A percentile compares a stretch with the other conserved stretches of the same genome.
Evolutionary conservation across 1,140 invertebrate genomes (phyloP).

Genomic region (Ostrea edulis): DNA sequence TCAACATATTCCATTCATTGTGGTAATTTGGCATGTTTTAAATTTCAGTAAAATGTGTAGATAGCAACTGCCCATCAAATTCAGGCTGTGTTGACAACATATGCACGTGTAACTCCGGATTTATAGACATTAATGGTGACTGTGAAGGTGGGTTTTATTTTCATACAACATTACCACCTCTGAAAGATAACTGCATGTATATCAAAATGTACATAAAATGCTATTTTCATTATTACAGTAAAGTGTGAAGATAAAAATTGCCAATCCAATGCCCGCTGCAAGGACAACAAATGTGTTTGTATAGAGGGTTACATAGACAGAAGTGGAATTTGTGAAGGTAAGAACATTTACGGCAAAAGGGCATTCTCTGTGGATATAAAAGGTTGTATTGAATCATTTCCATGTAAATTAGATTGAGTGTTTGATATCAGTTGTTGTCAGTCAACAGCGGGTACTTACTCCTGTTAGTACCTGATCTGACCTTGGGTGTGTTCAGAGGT

Average conservation of each 20-base stretch:
- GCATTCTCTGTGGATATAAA: too few species aligned
- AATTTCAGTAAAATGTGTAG: background rate
- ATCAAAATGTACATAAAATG: too few species aligned
- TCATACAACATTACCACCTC: too few species aligned
- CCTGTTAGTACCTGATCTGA: too few species aligned
- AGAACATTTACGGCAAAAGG: background rate
- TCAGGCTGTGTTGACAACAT: background rate
- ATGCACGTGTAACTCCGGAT: background rate
- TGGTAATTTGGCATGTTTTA: too few species aligned
- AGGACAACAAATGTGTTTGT: background rate
- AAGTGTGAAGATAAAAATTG: slow-evolving; percentile 21
- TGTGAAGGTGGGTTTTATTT: background rate
- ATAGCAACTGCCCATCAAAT: background rate
- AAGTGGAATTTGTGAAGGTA: background rate
- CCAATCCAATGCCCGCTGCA: background rate
- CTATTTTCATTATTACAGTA: too few species aligned
- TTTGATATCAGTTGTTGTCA: too few species aligned
- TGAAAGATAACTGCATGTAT: too few species aligned
- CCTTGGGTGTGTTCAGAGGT: too few species aligned
- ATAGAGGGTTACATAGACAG: background rate
- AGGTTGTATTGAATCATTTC: too few species aligned
- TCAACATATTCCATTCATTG: too few species aligned
- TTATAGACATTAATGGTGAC: background rate
- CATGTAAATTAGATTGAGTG: background rate
- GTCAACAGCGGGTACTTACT: too few species aligned